Conservation (phyloP, 1,140 invertebrate genomes). For the Homarus americanus region DNA sequence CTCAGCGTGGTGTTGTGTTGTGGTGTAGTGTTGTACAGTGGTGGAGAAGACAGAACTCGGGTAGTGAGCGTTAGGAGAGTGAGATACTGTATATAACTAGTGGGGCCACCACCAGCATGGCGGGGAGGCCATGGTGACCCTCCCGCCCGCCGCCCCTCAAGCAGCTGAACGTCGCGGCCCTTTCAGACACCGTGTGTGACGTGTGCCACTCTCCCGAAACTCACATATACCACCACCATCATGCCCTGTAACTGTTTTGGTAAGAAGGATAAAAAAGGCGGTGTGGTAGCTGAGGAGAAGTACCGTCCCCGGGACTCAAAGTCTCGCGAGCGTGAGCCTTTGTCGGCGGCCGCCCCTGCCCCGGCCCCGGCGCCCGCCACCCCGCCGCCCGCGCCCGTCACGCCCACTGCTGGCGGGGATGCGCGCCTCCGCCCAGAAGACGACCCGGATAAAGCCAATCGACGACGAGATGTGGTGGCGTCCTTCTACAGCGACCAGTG, state of each 20-base stretch:
- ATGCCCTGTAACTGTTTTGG: constrained; percentile 66
- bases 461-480: constrained; percentile 58
- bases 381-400: constrained; percentile 16
- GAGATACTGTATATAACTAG: not conserved
- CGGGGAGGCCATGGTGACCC: constrained; percentile 41
- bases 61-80: too few relatives aligned
- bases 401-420: constrained; percentile 26
- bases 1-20: not conserved
- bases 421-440: constrained; percentile 48
- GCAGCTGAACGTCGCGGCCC: constrained; percentile 17
- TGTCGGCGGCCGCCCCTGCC: not conserved
- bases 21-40: not conserved
- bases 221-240: not conserved
- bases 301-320: constrained; percentile 6
- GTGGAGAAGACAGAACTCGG: too few relatives aligned
- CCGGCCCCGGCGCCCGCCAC: not conserved
- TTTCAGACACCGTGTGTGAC: too few relatives aligned
- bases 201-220: not conserved
- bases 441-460: constrained; percentile 58
- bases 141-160: constrained; percentile 4
- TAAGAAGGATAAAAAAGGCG: constrained; percentile 56
- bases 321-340: not conserved
- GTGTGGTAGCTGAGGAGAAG: constrained; percentile 35
- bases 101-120: constrained; percentile 20
- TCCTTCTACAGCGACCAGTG: constrained; percentile 67